Evolutionary conservation across 2,113 vertebrate genomes (phyloP).

Genomic region (Callocephalon fimbriatum): DNA sequence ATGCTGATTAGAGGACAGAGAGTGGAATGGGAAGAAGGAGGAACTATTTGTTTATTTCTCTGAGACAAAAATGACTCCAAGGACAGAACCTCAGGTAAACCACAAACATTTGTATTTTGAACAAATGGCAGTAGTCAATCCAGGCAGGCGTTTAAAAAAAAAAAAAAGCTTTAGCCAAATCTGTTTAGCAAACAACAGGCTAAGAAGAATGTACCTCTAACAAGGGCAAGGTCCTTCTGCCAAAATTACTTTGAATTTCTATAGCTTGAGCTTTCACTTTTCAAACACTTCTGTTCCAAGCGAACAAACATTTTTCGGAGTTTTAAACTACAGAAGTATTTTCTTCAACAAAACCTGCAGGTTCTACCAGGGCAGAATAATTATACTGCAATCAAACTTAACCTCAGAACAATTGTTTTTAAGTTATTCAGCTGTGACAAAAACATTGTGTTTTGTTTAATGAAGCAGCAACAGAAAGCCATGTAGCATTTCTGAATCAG

Average conservation of each 20-base stretch:
- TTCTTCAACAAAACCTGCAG: neutral
- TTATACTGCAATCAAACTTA: neutral
- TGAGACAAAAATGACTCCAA: neutral
- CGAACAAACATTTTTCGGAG: neutral
- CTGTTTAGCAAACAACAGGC: neutral
- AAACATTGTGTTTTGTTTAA: neutral
- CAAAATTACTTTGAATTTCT: neutral
- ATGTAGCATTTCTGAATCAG: neutral
- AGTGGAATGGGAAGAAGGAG: neutral
- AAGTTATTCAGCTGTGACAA: neutral
- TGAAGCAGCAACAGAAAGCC: neutral
- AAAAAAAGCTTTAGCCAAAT: neutral
- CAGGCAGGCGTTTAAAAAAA: neutral
- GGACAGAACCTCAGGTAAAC: slow-evolving; percentile 24
- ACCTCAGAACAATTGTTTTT: neutral
- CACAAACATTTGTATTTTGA: neutral
- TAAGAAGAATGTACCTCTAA: neutral
- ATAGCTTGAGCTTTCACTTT: neutral
- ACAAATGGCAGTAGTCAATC: neutral
- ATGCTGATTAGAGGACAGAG: neutral
- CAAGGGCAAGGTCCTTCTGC: neutral
- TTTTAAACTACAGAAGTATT: neutral
- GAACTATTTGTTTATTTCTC: neutral
- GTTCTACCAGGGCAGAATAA: neutral
- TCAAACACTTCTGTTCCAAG: neutral